Evolutionary conservation across 1,140 invertebrate genomes (phyloP), one percentile per base, ranked within the genome.

Genomic region (Anastatus disparis): DNA sequence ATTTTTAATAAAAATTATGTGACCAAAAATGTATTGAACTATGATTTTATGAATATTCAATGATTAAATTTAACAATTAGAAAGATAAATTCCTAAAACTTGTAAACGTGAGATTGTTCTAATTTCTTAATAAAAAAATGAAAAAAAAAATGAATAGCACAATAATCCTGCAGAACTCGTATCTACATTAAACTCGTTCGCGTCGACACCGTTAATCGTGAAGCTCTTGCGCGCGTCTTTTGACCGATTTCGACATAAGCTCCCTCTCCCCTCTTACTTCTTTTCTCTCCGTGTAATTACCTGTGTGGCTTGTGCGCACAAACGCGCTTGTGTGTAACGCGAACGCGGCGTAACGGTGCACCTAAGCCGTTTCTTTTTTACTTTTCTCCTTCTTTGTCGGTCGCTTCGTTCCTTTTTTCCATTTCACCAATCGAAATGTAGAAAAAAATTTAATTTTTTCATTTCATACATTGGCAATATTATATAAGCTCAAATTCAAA

Each of bases 271-370:
- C n/a, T n/a, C n/a, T n/a, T n/a, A n/a, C n/a, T n/a, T n/a, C n/a
- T n/a, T n/a, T n/a, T n/a, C n/a, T n/a, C 24, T 40, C 22, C 31
- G 31, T 48, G 53, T 71, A 71, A 71, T 71, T 71, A 71, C 35
- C 27, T 53, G 27, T 63, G 29, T 31, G 44, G 61, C 20, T 46
- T 38, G 69, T 64, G 56, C 46, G 42, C n/a, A n/a, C n/a, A n/a
- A n/a, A n/a, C n/a, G n/a, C n/a, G n/a, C n/a, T 62, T 52, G 50
- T 17, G 24, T 38, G 17, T 56, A 55, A 66, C 40, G 52, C 53
- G n/a, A n/a, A n/a, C n/a, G 40, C 9, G 40, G 40, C 35, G 48
- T 70, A 70, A 70, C 68, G 68, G 68, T 63, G 35, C 26, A 44
- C n/a, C n/a, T n/a, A n/a, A n/a, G n/a, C n/a, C n/a, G n/a, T n/a